Conservation (phyloP, 2,797 vertebrate genomes). For the Tachyglossus aculeatus region DNA sequence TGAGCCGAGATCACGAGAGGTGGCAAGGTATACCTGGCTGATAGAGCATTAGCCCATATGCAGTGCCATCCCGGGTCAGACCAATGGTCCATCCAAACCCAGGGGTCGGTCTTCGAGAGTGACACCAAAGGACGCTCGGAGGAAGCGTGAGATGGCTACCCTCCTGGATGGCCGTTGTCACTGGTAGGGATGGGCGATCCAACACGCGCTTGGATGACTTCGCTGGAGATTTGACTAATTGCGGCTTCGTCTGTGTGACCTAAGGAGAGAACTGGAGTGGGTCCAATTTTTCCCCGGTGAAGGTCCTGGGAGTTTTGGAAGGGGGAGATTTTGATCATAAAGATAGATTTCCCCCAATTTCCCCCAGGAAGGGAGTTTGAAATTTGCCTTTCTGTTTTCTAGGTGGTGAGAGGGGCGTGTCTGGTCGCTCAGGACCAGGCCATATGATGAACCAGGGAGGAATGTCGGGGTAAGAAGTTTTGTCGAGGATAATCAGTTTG, state of each 20-base stretch:
- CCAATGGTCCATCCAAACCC: too few relatives aligned
- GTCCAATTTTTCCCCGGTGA: too few relatives aligned
- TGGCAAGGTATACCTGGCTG: slow-evolving; percentile 74
- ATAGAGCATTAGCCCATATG: not conserved
- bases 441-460: slow-evolving; percentile 84
- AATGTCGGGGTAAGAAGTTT: slow-evolving; percentile 81
- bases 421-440: slow-evolving; percentile 77
- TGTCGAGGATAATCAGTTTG: not conserved
- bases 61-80: too few relatives aligned
- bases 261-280: too few relatives aligned
- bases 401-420: slow-evolving; percentile 83
- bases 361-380: not conserved
- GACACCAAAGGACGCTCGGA: not conserved
- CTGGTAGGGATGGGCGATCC: too few relatives aligned
- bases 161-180: too few relatives aligned
- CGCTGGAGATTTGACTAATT: too few relatives aligned
- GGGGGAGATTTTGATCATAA: not conserved
- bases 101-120: not conserved
- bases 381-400: not conserved
- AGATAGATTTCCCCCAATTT: too few relatives aligned
- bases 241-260: not conserved
- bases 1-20: slow-evolving; percentile 69
- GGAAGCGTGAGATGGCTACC: too few relatives aligned
- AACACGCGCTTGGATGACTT: too few relatives aligned
- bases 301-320: not conserved